Conservation (phyloP, 2,113 vertebrate genomes). For the Melanostigma gelatinosum region DNA sequence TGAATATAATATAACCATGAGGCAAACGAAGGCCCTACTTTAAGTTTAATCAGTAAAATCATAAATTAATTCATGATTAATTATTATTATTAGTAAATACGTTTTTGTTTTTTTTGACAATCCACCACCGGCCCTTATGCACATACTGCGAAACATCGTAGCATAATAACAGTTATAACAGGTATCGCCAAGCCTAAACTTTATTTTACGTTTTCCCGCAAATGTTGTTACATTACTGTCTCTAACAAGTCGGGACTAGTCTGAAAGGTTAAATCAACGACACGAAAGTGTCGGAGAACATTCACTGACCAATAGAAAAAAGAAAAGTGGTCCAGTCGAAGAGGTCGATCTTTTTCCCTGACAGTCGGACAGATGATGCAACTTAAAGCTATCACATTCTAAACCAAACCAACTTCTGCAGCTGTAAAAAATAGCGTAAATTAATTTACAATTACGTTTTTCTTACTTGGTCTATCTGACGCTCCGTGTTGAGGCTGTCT, state of each 20-base stretch:
- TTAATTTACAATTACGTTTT: neutral
- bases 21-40: neutral
- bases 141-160: neutral
- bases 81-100: neutral
- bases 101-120: neutral
- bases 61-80: neutral
- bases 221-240: neutral
- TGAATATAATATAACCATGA: neutral
- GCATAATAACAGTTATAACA: neutral
- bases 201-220: neutral
- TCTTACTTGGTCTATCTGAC: slow-evolving; percentile 52
- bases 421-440: neutral
- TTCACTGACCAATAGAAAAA: no score
- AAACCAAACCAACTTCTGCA: neutral
- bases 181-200: neutral
- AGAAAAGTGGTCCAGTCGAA: neutral
- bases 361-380: slow-evolving; percentile 57
- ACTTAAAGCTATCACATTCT: neutral
- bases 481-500: slow-evolving; percentile 66
- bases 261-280: neutral
- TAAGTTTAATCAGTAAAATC: no score
- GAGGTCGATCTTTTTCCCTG: neutral
- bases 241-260: neutral
- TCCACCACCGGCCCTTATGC: neutral
- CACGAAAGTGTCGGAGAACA: neutral